Evolutionary conservation across 1,140 invertebrate species (phyloP), one percentile per base, ranked within the genome.

Genomic region (Asbolus verrucosus): DNA sequence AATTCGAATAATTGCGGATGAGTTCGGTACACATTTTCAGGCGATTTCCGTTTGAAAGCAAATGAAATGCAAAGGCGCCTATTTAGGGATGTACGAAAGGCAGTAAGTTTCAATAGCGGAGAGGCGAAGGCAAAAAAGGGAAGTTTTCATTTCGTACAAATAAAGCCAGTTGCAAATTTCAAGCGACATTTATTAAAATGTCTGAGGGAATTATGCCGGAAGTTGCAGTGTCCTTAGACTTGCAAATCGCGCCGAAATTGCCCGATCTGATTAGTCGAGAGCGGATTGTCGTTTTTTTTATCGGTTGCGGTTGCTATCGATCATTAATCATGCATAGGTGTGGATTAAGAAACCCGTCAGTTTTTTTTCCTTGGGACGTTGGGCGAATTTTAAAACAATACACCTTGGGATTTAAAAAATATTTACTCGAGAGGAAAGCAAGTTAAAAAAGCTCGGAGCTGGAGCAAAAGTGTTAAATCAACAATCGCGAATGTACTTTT

Each of bases 401-500:
- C 46, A 54, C 46, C 46, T 54, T 54, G 46, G 46, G 46, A 54
- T 54, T 54, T 54, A 54, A 54, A 54, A 54, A 54, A 54, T 54
- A 54, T 54, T 54, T 54, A 27, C 46, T 54, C 46, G 27, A 54
- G 46, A 54, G 19, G 9, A 31, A 54, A 54, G 8, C 46, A 27
- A 54, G 46, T 54, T 54, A 54, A 54, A 54, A 54, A 54, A 54
- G 46, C 46, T 54, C 46, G 8, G 11, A 27, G 46, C 27, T 54
- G 46, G 14, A 24, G 46, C 46, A 54, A 54, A 54, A 54, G 46
- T 54, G 46, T 54, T 63, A 63, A 63, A 63, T 63, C 61, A 63
- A 63, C 61, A 63, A 39, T 39, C 61, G 30, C 61, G 61, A 41
- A 63, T 63, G 46, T 54, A 54, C 46, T 54, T 63, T 63, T 63